phyloP scores from a whole-genome alignment of 1,140 invertebrate species.

The Psilanteris sp. region DNA sequence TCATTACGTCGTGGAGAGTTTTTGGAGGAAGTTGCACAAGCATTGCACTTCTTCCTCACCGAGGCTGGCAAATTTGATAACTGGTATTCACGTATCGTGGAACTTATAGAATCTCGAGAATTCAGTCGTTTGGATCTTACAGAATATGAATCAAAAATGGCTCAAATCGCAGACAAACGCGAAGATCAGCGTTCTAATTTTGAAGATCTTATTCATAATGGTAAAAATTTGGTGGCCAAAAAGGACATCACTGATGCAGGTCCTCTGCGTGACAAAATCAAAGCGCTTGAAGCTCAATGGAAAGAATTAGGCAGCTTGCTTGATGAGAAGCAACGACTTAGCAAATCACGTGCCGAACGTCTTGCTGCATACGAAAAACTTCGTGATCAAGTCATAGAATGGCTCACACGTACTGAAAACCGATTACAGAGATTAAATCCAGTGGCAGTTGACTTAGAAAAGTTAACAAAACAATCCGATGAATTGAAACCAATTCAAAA shows the following conservation, averaged over 20 bases:
- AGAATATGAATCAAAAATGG: constrained; percentile 85
- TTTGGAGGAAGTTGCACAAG: constrained; percentile 88
- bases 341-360: constrained; percentile 90
- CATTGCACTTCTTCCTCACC: constrained; percentile 86
- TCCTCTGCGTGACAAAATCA: constrained; percentile 91
- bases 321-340: constrained; percentile 90
- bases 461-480: constrained; percentile 89
- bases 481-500: constrained; percentile 93
- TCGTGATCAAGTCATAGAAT: constrained; percentile 90
- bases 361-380: constrained; percentile 91
- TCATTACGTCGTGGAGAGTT: constrained; percentile 88
- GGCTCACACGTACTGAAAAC: constrained; percentile 90
- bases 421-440: constrained; percentile 86
- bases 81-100: constrained; percentile 86
- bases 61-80: constrained; percentile 85
- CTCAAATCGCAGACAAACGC: constrained; percentile 78
- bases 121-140: constrained; percentile 84
- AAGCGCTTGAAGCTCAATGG: constrained; percentile 93
- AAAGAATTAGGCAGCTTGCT: constrained; percentile 89
- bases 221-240: constrained; percentile 91
- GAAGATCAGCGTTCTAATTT: constrained; percentile 83
- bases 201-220: constrained; percentile 89
- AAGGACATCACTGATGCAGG: constrained; percentile 94
- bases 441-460: constrained; percentile 92
- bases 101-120: constrained; percentile 88